Evolutionary conservation across 2,888 invertebrate genomes (phyloP), one percentile per base, ranked within the genome.

Genomic region (Meloe dianella): DNA sequence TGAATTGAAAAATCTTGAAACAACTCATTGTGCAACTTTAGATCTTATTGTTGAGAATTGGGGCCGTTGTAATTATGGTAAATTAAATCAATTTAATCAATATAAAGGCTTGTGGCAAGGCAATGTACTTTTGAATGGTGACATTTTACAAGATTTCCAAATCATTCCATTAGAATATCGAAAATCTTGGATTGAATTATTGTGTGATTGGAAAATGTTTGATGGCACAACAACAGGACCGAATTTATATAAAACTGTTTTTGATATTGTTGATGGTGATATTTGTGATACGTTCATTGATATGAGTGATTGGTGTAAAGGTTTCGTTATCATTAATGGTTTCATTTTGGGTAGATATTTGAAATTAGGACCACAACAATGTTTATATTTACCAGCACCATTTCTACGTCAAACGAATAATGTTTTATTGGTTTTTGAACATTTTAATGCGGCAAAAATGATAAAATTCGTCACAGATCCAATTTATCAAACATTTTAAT

Each of bases 321-420:
- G 96, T 0, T 87, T 92, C 66, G 89, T 92, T 0, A 92, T 93
- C 81, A 84, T 97, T 1, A 97, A 97, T 80, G 92, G 92, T 0
- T 89, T 92, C 77, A 94, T 96, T 80, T 85, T 97, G 32, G 96
- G 96, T 0, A 87, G 96, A 59, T 95, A 95, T 83, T 90, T 91
- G 0, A 79, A 86, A 1, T 85, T 88, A 22, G 96, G 96, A 0
- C 96, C 96, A 0, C 94, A 95, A 82, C 86, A 91, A 67, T 92
- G 93, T 0, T 85, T 95, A 0, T 97, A 94, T 82, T 85, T 96
- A 29, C 96, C 96, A 0, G 92, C 90, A 0, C 89, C 92, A 0
- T 88, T 91, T 81, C 86, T 95, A 41, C 86, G 84, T 54, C 74
- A 78, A n/a, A 90, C 90, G 12, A 69, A 66, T 12, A 84, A 84